These are phyloP conservation scores for Tolmerus cingulatus DNA, from an alignment of 2,888 invertebrate genomes.

Conservation along the genomic window DNA sequence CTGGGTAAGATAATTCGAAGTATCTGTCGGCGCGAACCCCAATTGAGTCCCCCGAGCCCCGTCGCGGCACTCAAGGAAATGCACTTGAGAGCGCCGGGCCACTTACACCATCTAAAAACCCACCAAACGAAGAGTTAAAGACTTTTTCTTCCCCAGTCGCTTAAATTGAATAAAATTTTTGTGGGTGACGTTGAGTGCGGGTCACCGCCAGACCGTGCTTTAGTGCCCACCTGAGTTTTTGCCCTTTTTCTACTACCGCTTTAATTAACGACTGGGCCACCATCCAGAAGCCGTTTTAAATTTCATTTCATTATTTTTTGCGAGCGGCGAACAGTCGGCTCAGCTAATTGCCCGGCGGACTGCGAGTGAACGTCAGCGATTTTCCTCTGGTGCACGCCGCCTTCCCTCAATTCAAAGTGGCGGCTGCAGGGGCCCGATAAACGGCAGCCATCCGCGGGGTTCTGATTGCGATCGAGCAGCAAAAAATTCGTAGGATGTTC, in stretches of 20 bases:
- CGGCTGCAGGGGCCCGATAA: background rate
- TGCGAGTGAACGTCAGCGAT: background rate
- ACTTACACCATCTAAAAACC: background rate
- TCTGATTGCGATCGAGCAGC: background rate
- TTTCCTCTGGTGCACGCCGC: background rate
- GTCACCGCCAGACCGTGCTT: background rate
- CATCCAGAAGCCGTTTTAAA: background rate
- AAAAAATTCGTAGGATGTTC: background rate
- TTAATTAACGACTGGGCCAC: background rate
- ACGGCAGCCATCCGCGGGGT: too few species aligned
- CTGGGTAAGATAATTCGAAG: background rate
- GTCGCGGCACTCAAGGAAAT: background rate
- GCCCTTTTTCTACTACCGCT: background rate
- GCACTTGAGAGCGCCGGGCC: too few species aligned
- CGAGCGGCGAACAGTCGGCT: background rate
- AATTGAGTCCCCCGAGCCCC: background rate
- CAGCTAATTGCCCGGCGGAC: background rate
- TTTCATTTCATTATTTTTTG: background rate
- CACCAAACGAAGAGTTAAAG: too few species aligned
- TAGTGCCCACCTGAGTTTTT: background rate
- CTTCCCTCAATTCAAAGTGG: background rate
- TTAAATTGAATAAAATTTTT: background rate
- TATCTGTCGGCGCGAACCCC: background rate
- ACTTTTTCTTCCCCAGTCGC: background rate
- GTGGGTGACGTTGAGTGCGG: background rate